Evolutionary conservation across 1,140 invertebrate species (phyloP).

Genomic region (Nebria ingens): DNA sequence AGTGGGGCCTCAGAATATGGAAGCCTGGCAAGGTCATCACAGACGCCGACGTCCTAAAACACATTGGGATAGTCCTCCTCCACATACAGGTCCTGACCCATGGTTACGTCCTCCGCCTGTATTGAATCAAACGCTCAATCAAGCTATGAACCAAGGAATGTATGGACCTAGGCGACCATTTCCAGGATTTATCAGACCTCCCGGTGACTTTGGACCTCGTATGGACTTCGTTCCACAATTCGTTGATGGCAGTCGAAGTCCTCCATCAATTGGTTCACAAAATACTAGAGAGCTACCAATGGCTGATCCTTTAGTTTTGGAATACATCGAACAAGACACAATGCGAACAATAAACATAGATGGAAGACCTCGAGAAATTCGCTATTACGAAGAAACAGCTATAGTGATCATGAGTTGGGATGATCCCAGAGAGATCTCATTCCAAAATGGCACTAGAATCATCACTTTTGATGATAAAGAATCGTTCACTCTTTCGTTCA

Average conservation of each 20-base stretch:
- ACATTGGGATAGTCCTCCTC: background rate
- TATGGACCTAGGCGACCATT: background rate
- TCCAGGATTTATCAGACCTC: background rate
- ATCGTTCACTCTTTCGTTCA: conserved; percentile 53
- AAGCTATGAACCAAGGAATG: background rate
- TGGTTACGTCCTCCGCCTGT: background rate
- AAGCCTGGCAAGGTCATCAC: background rate
- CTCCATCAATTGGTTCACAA: conserved; percentile 30
- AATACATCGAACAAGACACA: conserved; percentile 52
- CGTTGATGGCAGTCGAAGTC: conserved; percentile 10
- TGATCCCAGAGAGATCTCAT: conserved; percentile 75
- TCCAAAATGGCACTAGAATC: conserved; percentile 54
- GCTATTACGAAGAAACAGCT: conserved; percentile 75
- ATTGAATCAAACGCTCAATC: background rate
- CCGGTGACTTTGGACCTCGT: background rate
- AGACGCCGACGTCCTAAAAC: background rate
- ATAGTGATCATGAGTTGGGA: conserved; percentile 74
- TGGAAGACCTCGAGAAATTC: conserved; percentile 66
- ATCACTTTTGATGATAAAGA: conserved; percentile 64
- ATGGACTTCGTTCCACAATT: background rate
- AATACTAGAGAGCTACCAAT: conserved; percentile 39
- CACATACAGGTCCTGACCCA: background rate
- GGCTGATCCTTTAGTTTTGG: conserved; percentile 44
- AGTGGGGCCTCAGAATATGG: background rate
- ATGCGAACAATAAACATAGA: conserved; percentile 79